A percentile compares a stretch with the other conserved stretches of the same genome.
Evolutionary conservation across 2,797 vertebrate genomes (phyloP).

Genomic region (Falco naumanni): DNA sequence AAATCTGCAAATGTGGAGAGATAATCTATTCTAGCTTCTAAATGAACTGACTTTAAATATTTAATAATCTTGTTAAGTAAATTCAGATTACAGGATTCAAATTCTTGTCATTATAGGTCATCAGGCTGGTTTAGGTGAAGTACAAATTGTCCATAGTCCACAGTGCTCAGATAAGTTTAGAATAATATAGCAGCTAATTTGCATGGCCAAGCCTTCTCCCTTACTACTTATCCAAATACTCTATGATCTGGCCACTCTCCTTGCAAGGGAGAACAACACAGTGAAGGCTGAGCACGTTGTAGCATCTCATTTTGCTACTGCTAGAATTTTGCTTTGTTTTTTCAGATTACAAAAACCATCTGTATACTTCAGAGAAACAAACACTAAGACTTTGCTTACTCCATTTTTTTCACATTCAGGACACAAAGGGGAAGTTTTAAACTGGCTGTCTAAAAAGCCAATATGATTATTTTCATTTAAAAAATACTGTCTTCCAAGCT

Average conservation of each 20-base stretch:
- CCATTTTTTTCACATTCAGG: background rate
- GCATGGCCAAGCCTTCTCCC: background rate
- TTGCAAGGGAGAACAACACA: background rate
- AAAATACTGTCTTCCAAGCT: background rate
- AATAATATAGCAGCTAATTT: constrained; percentile 10
- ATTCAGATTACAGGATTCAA: constrained; percentile 68
- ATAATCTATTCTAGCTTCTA: constrained; percentile 55
- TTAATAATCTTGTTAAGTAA: constrained; percentile 75
- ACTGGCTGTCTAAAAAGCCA: background rate
- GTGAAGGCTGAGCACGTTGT: background rate
- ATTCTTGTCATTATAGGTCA: constrained; percentile 34
- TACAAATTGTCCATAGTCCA: constrained; percentile 14
- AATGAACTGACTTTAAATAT: constrained; percentile 71
- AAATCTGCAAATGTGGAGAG: constrained; percentile 27
- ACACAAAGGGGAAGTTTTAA: background rate
- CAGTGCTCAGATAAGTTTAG: background rate
- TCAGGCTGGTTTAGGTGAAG: constrained; percentile 3
- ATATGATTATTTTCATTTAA: background rate
- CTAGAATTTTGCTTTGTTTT: background rate
- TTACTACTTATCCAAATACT: background rate
- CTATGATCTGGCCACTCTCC: background rate
- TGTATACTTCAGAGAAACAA: background rate
- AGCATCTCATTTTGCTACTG: background rate
- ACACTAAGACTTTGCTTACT: background rate
- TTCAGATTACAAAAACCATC: background rate